Evolutionary conservation across 2,888 invertebrate species (phyloP).

Genomic region (Nowickia ferox): DNA sequence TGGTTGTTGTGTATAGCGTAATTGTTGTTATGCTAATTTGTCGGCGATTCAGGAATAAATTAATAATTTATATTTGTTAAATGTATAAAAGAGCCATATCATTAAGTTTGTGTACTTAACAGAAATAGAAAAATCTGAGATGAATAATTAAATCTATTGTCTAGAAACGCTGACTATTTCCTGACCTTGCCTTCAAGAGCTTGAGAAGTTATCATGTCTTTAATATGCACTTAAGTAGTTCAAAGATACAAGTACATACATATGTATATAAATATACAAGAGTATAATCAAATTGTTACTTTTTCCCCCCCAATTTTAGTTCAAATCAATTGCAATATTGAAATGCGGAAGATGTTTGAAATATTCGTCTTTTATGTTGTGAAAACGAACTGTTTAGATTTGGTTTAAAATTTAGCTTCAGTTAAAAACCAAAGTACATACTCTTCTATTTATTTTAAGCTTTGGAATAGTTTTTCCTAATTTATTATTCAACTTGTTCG

Average conservation of each 20-base stretch:
- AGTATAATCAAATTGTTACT: not conserved
- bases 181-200: constrained; percentile 61
- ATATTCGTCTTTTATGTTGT: not conserved
- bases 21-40: constrained; percentile 56
- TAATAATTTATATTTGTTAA: constrained; percentile 12
- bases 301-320: not conserved
- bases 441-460: too few relatives aligned
- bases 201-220: constrained; percentile 30
- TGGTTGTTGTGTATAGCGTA: not conserved
- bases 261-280: not conserved
- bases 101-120: constrained; percentile 24
- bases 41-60: constrained; percentile 51
- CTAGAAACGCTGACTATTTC: constrained; percentile 32
- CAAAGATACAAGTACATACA: not conserved
- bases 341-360: constrained; percentile 46
- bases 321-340: constrained; percentile 17
- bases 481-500: too few relatives aligned
- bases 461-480: too few relatives aligned
- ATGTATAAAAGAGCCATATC: constrained; percentile 6
- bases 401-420: not conserved
- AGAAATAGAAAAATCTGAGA: not conserved
- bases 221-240: not conserved
- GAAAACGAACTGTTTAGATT: not conserved
- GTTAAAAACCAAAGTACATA: not conserved
- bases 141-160: constrained; percentile 17